Conservation (phyloP, 2,888 invertebrate species). For the Acheta domesticus region DNA sequence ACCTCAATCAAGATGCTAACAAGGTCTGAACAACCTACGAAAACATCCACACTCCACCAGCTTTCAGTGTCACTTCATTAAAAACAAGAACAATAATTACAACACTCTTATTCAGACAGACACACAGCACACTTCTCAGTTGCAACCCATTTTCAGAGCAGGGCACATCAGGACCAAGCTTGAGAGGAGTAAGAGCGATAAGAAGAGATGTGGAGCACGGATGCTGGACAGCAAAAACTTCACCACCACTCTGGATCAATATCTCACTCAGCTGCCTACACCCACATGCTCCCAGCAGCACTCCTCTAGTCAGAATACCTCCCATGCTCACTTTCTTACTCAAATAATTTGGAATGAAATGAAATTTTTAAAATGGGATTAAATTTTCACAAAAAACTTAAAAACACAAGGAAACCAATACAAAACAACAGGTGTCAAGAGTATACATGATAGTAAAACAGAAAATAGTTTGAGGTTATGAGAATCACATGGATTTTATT, state of each 20-base stretch:
- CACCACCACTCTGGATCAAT: not conserved
- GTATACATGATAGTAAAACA: not conserved
- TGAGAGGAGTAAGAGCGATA: not conserved
- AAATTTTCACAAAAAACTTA: not conserved
- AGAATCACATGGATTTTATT: too few relatives aligned
- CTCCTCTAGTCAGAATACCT: constrained; percentile 11
- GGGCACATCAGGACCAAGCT: not conserved
- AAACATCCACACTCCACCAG: not conserved
- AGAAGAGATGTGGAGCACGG: constrained; percentile 9
- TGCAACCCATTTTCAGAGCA: not conserved
- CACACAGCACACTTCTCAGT: not conserved
- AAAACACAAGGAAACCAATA: not conserved
- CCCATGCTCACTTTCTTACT: not conserved
- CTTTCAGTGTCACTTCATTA: not conserved
- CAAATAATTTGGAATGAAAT: too few relatives aligned
- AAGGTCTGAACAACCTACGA: not conserved
- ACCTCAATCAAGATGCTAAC: not conserved
- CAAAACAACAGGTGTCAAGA: not conserved
- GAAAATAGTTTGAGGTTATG: not conserved
- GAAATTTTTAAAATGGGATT: not conserved
- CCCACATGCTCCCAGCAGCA: constrained; percentile 3
- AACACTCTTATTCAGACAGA: not conserved
- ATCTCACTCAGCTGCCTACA: not conserved
- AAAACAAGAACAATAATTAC: not conserved
- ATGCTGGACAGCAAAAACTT: constrained; percentile 9